Percentiles rank a stretch among this genome's conserved stretches.
Evolutionary conservation across 2,113 vertebrate genomes (phyloP).

Genomic region (Etheostoma cragini): DNA sequence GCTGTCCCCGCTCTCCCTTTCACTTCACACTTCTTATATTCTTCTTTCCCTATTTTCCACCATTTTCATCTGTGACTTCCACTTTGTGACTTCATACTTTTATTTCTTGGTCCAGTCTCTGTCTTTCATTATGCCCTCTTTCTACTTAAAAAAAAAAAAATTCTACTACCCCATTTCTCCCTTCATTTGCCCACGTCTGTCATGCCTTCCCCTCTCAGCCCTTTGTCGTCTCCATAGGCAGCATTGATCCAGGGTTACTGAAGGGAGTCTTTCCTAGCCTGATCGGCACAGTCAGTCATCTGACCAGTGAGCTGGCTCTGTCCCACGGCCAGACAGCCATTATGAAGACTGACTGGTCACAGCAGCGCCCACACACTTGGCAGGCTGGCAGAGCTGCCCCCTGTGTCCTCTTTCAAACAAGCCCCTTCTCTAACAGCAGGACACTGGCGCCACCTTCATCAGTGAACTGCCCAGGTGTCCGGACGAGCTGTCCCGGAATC

Average conservation of each 20-base stretch:
- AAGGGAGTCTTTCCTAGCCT: constrained; percentile 43
- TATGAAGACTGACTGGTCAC: constrained; percentile 75
- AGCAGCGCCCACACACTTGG: constrained; percentile 75
- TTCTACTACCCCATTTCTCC: neutral
- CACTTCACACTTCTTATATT: constrained; percentile 23
- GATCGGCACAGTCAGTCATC: constrained; percentile 59
- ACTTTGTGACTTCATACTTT: neutral
- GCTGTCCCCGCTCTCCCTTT: constrained; percentile 25
- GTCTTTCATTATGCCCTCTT: neutral
- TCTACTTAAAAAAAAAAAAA: too few species aligned
- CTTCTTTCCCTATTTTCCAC: neutral
- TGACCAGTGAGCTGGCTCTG: constrained; percentile 65
- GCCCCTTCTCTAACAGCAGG: constrained; percentile 51
- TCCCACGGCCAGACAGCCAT: constrained; percentile 66
- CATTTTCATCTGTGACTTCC: neutral
- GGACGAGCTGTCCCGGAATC: constrained; percentile 42
- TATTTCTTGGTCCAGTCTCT: neutral
- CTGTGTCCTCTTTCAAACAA: constrained; percentile 67
- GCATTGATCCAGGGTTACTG: constrained; percentile 40
- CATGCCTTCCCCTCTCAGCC: constrained; percentile 1
- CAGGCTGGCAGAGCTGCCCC: constrained; percentile 68
- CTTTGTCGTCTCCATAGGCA: constrained; percentile 29
- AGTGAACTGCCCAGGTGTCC: constrained; percentile 65
- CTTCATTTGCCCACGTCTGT: neutral
- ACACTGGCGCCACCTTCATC: constrained; percentile 66